Conservation (phyloP, 2,888 invertebrate genomes). For the Andrena flavipes region DNA sequence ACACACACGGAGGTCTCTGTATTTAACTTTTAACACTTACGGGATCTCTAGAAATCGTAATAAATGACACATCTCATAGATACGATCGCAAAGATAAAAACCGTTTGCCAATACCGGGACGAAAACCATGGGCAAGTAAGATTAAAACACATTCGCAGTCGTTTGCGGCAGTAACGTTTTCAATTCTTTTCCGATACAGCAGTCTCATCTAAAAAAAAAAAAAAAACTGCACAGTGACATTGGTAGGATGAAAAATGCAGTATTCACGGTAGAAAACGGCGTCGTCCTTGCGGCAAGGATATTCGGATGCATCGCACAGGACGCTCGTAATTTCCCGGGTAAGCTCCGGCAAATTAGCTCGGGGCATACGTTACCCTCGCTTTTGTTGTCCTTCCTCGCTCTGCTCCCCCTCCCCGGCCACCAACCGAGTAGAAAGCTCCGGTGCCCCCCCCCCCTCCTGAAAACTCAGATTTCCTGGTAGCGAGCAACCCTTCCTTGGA, state of each 20-base stretch:
- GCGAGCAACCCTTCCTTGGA: slow-evolving; percentile 21
- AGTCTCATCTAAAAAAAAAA: background rate
- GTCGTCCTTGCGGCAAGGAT: slow-evolving; percentile 43
- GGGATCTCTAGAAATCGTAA: too few species aligned
- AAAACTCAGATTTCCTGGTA: slow-evolving; percentile 54
- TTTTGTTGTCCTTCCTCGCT: slow-evolving; percentile 59
- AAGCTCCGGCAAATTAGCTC: slow-evolving; percentile 83
- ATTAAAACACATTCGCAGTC: background rate
- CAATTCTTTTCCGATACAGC: background rate
- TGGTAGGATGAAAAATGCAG: background rate
- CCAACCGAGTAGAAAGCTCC: background rate
- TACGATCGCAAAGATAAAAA: background rate
- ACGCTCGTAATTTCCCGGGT: slow-evolving; percentile 79
- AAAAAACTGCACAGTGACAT: background rate
- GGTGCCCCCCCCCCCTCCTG: slow-evolving; percentile 17
- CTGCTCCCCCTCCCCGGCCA: slow-evolving; percentile 4
- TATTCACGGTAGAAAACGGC: background rate
- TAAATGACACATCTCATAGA: too few species aligned
- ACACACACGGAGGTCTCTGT: too few species aligned
- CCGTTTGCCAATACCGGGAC: background rate
- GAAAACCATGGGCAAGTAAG: too few species aligned
- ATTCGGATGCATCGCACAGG: slow-evolving; percentile 79
- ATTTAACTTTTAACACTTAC: too few species aligned
- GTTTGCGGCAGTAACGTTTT: background rate
- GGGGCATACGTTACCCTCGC: slow-evolving; percentile 81